Evolutionary conservation across 92 coral and sea anemone species (phyloP), one percentile per base, ranked within the genome.

Genomic region (Epizoanthus stellaris): DNA sequence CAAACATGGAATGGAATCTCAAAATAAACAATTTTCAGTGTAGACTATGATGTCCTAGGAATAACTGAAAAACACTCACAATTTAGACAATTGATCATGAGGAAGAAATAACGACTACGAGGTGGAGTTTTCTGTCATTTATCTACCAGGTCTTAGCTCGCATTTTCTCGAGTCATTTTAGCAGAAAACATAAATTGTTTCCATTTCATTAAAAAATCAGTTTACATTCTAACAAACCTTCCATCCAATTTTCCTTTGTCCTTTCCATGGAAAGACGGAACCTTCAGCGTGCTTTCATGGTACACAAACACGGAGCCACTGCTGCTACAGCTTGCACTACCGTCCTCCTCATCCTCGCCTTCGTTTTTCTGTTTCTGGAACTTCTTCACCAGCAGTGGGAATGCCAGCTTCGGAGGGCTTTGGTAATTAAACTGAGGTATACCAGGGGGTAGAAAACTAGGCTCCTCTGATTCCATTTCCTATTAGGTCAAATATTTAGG

Each of bases 401-500:
- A 88, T 23, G 89, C 88, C 16, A 94, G 89, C 86, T 83, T 94
- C 20, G 90, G 89, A 25, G 82, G 80, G 39, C 65, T 91, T 72
- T 86, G 91, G 67, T 90, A 94, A 57, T 89, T 94, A 76, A 94
- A 94, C 91, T 92, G 98, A 4, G 98, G 98, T 9, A 94, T 85
- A 0, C 98, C 98, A 16, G 98, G 98, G 5, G 90, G 86, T 12
- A 81, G 45, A 30, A 92, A 92, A 25, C 89, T 80, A 4, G 91
- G 75, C 12, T 79, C 83, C 8, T 79, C 83, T 23, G 72, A 63
- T 20, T 79, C 83, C 43, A 14, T 45, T 45, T 79, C 83, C 83
- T 79, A 56, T 43, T 45, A 9, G 53, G 7, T 42, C 20, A 45
- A 79, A 42, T 2, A 52, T 52, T 10, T 11, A 52, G 56, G 1